Percentiles rank a stretch among this genome's conserved stretches.
These are phyloP conservation scores for Aporrectodea caliginosa DNA, from an alignment of 1,140 invertebrate genomes.

Conservation along the genomic window DNA sequence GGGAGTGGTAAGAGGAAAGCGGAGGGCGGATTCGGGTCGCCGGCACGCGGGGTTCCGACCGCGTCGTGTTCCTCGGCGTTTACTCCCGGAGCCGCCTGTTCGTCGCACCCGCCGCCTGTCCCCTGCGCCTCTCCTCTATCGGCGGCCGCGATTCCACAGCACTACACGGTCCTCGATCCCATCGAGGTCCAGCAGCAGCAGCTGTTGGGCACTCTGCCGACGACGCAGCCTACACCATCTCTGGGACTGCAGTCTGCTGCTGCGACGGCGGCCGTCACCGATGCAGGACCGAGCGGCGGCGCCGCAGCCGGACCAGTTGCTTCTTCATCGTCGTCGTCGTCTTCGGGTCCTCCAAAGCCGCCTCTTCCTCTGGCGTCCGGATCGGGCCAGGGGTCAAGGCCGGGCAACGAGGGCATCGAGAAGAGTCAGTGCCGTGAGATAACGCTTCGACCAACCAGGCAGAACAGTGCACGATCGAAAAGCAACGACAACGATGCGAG, in stretches of 20 bases:
- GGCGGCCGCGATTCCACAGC: slow-evolving; percentile 6
- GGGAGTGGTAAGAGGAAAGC: background rate
- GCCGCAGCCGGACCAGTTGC: background rate
- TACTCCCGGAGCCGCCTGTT: background rate
- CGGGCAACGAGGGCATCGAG: background rate
- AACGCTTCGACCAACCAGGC: background rate
- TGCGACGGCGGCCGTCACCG: background rate
- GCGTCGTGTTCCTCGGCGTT: background rate
- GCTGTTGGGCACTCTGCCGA: background rate
- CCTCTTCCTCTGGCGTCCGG: background rate
- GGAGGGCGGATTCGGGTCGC: background rate
- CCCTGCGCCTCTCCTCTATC: background rate
- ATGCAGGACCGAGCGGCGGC: background rate
- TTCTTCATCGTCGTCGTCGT: background rate
- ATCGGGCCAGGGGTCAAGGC: background rate
- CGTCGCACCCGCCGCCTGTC: background rate
- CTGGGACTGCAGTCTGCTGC: no score
- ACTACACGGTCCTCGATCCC: slow-evolving; percentile 21
- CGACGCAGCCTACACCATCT: no score
- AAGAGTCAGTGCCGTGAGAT: background rate
- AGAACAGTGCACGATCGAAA: no score
- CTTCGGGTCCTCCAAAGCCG: background rate
- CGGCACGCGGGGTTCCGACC: slow-evolving; percentile 4
- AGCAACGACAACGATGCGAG: background rate
- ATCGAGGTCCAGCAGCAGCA: slow-evolving; percentile 22